Percentiles rank a stretch among this genome's conserved stretches.
Evolutionary conservation across 1,140 invertebrate genomes (phyloP).

Genomic region (Apis dorsata): DNA sequence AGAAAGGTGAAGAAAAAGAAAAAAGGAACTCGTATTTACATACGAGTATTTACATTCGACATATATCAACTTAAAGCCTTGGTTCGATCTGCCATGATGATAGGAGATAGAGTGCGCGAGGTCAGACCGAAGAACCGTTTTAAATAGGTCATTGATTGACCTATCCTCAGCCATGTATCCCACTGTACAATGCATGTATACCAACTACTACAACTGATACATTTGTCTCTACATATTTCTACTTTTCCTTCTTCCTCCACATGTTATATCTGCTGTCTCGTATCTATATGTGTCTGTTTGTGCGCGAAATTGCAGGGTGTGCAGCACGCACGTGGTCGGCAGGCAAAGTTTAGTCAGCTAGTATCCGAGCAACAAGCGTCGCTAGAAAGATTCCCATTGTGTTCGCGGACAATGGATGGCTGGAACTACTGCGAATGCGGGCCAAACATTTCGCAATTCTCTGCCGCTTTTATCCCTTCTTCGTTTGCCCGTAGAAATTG

Average conservation of each 20-base stretch:
- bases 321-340: slow-evolving; percentile 56
- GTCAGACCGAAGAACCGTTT: slow-evolving; percentile 49
- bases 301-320: slow-evolving; percentile 56
- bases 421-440: slow-evolving; percentile 57
- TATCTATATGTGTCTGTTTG: slow-evolving; percentile 48
- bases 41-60: background rate
- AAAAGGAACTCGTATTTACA: background rate
- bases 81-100: slow-evolving; percentile 1
- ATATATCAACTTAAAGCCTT: background rate
- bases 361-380: slow-evolving; percentile 60
- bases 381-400: slow-evolving; percentile 64
- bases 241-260: background rate
- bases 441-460: slow-evolving; percentile 58
- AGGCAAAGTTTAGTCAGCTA: slow-evolving; percentile 62
- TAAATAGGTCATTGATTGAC: slow-evolving; percentile 78
- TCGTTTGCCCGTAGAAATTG: slow-evolving; percentile 39
- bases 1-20: background rate
- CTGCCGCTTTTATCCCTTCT: slow-evolving; percentile 49
- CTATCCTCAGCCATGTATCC: slow-evolving; percentile 66
- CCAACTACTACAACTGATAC: slow-evolving; percentile 34
- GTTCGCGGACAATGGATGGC: slow-evolving; percentile 52
- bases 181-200: slow-evolving; percentile 31
- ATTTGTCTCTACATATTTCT: slow-evolving; percentile 42
- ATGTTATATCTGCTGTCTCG: background rate
- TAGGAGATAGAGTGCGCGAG: slow-evolving; percentile 34